phyloP scores from a whole-genome alignment of 2,888 invertebrate species.

The Napeogenes inachia region DNA sequence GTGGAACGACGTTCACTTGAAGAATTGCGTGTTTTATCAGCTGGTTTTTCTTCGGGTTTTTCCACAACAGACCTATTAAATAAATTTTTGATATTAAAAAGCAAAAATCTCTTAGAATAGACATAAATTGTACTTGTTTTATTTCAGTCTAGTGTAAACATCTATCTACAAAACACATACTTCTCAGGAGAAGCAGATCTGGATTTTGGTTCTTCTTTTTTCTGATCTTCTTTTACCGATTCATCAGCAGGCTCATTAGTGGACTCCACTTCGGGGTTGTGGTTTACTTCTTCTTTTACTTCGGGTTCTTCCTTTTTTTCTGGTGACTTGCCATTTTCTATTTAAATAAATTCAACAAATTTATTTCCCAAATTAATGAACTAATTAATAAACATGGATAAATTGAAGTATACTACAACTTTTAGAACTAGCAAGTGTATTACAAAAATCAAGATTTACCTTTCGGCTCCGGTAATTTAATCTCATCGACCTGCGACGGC shows the following conservation, averaged over 20 bases:
- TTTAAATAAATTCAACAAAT: slow-evolving; percentile 8
- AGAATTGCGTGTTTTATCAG: slow-evolving; percentile 55
- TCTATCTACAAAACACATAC: slow-evolving; percentile 38
- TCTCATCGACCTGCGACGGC: slow-evolving; percentile 53
- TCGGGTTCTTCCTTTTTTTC: slow-evolving; percentile 61
- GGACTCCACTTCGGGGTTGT: slow-evolving; percentile 44
- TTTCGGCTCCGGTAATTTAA: slow-evolving; percentile 58
- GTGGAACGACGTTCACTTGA: slow-evolving; percentile 63
- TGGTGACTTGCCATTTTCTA: slow-evolving; percentile 71
- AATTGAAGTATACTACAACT: neutral
- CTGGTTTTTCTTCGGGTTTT: slow-evolving; percentile 56
- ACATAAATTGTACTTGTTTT: too few relatives aligned
- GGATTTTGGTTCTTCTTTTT: slow-evolving; percentile 57
- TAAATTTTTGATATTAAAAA: neutral
- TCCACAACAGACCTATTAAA: slow-evolving; percentile 44
- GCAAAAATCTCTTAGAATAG: too few relatives aligned
- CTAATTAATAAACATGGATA: too few relatives aligned
- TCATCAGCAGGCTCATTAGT: slow-evolving; percentile 57
- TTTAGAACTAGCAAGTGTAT: neutral
- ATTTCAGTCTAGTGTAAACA: neutral
- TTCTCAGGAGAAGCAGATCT: slow-evolving; percentile 65
- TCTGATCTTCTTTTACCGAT: slow-evolving; percentile 44
- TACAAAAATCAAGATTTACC: slow-evolving; percentile 38
- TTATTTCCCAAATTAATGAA: neutral
- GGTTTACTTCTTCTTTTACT: slow-evolving; percentile 58